Conservation (phyloP, 2,888 invertebrate species). For the Pterostichus madidus region DNA sequence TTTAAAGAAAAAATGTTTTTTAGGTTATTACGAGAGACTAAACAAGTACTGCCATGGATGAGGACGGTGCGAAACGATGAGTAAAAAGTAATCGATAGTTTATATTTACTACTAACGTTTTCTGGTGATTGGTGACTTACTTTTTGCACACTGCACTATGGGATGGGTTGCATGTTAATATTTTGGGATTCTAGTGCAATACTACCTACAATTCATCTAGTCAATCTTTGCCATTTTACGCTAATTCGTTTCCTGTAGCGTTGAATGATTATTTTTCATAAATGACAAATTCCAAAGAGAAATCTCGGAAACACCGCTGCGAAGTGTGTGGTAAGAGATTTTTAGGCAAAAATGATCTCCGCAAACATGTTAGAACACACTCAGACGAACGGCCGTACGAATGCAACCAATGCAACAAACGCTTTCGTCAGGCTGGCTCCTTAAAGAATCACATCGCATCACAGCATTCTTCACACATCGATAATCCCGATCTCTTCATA, state of each 20-base stretch:
- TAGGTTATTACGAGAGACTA: slow-evolving; percentile 65
- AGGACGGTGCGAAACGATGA: slow-evolving; percentile 47
- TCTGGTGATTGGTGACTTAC: slow-evolving; percentile 74
- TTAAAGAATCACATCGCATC: slow-evolving; percentile 83
- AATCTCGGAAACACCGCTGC: slow-evolving; percentile 79
- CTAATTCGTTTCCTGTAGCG: slow-evolving; percentile 56
- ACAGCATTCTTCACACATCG: slow-evolving; percentile 78
- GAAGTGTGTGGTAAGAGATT: slow-evolving; percentile 83
- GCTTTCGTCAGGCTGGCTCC: slow-evolving; percentile 83
- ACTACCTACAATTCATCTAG: slow-evolving; percentile 62
- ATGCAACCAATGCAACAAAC: slow-evolving; percentile 82
- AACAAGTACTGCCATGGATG: slow-evolving; percentile 37
- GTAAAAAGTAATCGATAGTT: slow-evolving; percentile 57
- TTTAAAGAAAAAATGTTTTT: slow-evolving; percentile 55
- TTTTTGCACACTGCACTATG: slow-evolving; percentile 71
- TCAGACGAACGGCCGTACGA: slow-evolving; percentile 82
- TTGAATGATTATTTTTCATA: slow-evolving; percentile 40
- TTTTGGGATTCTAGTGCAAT: slow-evolving; percentile 64
- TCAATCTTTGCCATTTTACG: slow-evolving; percentile 63
- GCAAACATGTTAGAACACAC: slow-evolving; percentile 84
- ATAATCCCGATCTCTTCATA: slow-evolving; percentile 78
- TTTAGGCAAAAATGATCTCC: slow-evolving; percentile 82
- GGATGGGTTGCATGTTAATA: slow-evolving; percentile 74
- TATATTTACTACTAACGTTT: slow-evolving; percentile 70
- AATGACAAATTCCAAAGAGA: slow-evolving; percentile 73